Percentiles rank a stretch among this genome's conserved stretches.
Conservation (phyloP, 1,140 invertebrate species). For the Galleria mellonella region DNA sequence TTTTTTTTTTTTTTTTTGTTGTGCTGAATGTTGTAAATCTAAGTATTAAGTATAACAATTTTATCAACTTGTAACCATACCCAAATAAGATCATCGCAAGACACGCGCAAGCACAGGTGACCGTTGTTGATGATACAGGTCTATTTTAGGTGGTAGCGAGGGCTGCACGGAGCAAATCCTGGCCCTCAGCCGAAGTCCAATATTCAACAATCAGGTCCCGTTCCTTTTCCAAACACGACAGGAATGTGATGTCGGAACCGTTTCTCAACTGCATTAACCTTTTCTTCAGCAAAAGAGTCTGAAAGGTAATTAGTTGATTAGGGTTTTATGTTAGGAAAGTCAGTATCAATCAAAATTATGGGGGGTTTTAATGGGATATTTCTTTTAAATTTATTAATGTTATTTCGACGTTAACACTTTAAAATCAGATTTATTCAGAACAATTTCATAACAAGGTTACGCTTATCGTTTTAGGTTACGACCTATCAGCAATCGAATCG, state of each 20-base stretch:
- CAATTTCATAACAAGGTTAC: conserved; percentile 17
- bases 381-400: too few relatives aligned
- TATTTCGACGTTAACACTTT: too few relatives aligned
- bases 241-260: conserved; percentile 32
- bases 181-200: conserved; percentile 55
- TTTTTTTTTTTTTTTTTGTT: too few relatives aligned
- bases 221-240: conserved; percentile 43
- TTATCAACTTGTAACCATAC: background rate
- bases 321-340: too few relatives aligned
- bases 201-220: conserved; percentile 51
- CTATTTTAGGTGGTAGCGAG: conserved; percentile 4
- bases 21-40: too few relatives aligned
- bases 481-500: conserved; percentile 18
- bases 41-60: too few relatives aligned
- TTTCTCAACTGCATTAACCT: conserved; percentile 41
- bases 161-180: conserved; percentile 34
- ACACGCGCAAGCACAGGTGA: too few relatives aligned
- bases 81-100: background rate
- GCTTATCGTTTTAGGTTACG: conserved; percentile 43
- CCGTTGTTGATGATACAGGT: too few relatives aligned
- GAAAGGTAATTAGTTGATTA: too few relatives aligned
- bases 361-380: too few relatives aligned
- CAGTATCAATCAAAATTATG: too few relatives aligned
- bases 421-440: too few relatives aligned
- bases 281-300: conserved; percentile 56